Percentiles rank a stretch among this genome's conserved stretches.
Evolutionary conservation across 2,888 invertebrate species (phyloP).

Genomic region (Ectropis crepuscularia): DNA sequence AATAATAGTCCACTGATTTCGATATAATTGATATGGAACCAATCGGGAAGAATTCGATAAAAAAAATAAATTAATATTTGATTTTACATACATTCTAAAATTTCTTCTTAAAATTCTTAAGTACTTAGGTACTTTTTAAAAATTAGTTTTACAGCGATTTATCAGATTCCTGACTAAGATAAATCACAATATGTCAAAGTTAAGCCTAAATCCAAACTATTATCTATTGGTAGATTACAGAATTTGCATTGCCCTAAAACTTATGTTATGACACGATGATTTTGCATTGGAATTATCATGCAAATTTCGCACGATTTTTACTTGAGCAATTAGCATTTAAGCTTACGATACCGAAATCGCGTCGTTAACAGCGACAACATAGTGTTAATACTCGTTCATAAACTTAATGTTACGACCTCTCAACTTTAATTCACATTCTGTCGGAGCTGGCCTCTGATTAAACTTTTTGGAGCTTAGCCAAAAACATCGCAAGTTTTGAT

Average conservation of each 20-base stretch:
- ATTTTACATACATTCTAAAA: too few relatives aligned
- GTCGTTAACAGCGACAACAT: slow-evolving; percentile 31
- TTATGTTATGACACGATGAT: slow-evolving; percentile 1
- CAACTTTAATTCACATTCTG: slow-evolving; percentile 39
- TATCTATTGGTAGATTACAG: background rate
- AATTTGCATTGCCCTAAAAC: slow-evolving; percentile 9
- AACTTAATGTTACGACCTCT: slow-evolving; percentile 32
- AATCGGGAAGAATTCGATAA: too few relatives aligned
- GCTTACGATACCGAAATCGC: slow-evolving; percentile 31
- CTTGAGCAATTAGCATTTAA: slow-evolving; percentile 32
- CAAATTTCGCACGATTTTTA: slow-evolving; percentile 16
- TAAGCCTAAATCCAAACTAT: too few relatives aligned
- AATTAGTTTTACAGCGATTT: too few relatives aligned
- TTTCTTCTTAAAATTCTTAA: too few relatives aligned
- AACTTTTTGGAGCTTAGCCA: slow-evolving; percentile 65
- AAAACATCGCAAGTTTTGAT: slow-evolving; percentile 60
- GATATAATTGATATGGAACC: too few relatives aligned
- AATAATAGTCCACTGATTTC: too few relatives aligned
- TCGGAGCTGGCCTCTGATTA: slow-evolving; percentile 45
- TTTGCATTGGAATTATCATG: slow-evolving; percentile 14
- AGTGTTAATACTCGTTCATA: slow-evolving; percentile 29
- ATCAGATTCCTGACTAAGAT: too few relatives aligned
- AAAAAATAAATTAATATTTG: too few relatives aligned
- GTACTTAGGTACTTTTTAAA: too few relatives aligned
- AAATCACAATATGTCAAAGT: too few relatives aligned